These are phyloP conservation scores for Acanthochromis polyacanthus DNA, from an alignment of 2,113 vertebrate species.

Conservation along the genomic window DNA sequence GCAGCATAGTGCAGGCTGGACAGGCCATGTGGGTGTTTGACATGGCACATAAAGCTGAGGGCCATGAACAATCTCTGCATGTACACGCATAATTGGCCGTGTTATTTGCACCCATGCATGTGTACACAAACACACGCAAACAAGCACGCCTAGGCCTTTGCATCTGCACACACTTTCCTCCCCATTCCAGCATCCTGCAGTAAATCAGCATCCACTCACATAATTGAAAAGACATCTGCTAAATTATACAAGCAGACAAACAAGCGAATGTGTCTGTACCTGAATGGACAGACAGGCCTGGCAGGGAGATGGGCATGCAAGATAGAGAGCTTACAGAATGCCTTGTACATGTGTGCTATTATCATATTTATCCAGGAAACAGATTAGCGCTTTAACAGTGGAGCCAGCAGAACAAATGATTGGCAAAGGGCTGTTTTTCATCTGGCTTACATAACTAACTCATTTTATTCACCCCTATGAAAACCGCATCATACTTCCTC, in stretches of 20 bases:
- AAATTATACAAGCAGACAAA: constrained; percentile 40
- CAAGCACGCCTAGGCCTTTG: not conserved
- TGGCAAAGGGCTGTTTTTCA: constrained; percentile 58
- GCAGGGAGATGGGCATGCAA: constrained; percentile 22
- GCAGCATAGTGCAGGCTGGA: constrained; percentile 67
- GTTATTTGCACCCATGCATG: constrained; percentile 26
- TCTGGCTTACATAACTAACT: constrained; percentile 65
- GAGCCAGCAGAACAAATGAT: constrained; percentile 52
- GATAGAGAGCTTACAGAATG: constrained; percentile 32
- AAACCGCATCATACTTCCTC: constrained; percentile 41
- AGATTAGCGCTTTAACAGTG: constrained; percentile 54
- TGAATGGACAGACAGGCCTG: not conserved
- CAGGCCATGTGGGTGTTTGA: constrained; percentile 66
- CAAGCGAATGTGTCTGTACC: constrained; percentile 15
- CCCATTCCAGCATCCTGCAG: constrained; percentile 9
- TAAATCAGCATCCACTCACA: constrained; percentile 10
- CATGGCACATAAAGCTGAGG: constrained; percentile 43
- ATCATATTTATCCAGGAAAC: constrained; percentile 44
- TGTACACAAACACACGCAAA: constrained; percentile 3
- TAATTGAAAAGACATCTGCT: constrained; percentile 34
- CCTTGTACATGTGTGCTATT: constrained; percentile 24
- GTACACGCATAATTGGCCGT: constrained; percentile 41
- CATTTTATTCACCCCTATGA: constrained; percentile 51
- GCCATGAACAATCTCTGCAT: constrained; percentile 51
- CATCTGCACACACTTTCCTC: not conserved